These are phyloP conservation scores for Trialeurodes vaporariorum DNA, from an alignment of 1,140 invertebrate genomes.

Conservation along the genomic window DNA sequence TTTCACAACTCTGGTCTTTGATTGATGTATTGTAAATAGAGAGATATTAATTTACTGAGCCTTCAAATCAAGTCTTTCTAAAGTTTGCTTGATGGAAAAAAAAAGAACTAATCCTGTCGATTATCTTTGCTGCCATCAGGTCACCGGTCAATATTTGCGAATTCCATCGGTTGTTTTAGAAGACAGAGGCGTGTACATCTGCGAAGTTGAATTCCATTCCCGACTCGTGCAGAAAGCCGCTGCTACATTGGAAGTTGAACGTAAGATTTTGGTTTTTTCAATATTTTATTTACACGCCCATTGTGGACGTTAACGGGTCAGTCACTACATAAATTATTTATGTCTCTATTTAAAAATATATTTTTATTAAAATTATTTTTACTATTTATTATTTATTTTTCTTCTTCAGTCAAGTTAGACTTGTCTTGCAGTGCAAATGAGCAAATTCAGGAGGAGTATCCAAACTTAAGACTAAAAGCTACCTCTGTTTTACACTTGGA, in stretches of 20 bases:
- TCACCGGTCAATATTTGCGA: slow-evolving; percentile 52
- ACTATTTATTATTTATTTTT: not conserved
- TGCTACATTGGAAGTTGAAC: slow-evolving; percentile 71
- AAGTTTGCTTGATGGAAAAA: no score
- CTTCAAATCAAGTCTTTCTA: no score
- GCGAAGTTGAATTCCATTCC: slow-evolving; percentile 48
- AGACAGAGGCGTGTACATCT: slow-evolving; percentile 71
- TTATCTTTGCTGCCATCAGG: slow-evolving; percentile 30
- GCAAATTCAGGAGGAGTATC: not conserved
- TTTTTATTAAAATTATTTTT: no score
- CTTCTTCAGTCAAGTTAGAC: not conserved
- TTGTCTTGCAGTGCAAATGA: no score
- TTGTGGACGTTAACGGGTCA: no score
- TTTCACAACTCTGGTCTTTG: no score
- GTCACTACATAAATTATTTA: no score
- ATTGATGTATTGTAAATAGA: no score
- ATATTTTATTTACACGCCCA: slow-evolving; percentile 2
- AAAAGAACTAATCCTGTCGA: no score
- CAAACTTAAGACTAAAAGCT: not conserved
- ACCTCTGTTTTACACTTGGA: slow-evolving; percentile 20
- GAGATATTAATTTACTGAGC: no score
- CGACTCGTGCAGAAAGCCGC: slow-evolving; percentile 45
- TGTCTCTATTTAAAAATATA: no score
- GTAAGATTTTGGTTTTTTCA: slow-evolving; percentile 43
- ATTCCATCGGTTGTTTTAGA: slow-evolving; percentile 55